Percentiles rank a stretch among this genome's conserved stretches.
These are phyloP conservation scores for Clamator glandarius DNA, from an alignment of 2,797 vertebrate species.

Conservation along the genomic window DNA sequence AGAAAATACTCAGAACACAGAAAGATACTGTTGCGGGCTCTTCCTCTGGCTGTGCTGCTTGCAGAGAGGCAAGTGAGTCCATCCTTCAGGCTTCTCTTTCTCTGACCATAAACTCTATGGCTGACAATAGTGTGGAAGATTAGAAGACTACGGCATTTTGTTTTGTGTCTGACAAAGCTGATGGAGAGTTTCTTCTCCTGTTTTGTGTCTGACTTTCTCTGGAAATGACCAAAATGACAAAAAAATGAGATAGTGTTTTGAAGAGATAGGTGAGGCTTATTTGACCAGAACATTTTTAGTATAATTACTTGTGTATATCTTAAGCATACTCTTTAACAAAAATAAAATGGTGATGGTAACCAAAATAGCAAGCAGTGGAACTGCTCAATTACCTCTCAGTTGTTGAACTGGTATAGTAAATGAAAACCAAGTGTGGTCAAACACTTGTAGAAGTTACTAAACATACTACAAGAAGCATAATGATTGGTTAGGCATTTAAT, in stretches of 20 bases:
- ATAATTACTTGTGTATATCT: neutral
- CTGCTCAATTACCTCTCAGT: too few relatives aligned
- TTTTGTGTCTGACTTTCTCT: neutral
- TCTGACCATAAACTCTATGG: neutral
- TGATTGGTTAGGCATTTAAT: neutral
- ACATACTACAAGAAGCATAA: neutral
- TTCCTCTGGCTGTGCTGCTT: neutral
- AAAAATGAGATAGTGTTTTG: neutral
- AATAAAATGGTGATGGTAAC: neutral
- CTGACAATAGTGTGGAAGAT: neutral
- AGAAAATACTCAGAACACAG: neutral
- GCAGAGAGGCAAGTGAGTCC: neutral
- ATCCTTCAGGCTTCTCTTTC: neutral
- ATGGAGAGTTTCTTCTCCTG: neutral
- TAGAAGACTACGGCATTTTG: neutral
- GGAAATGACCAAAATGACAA: neutral
- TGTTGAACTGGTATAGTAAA: neutral
- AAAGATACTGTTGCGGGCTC: neutral
- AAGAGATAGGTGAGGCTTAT: neutral
- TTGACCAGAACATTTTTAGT: neutral
- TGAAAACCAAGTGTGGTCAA: neutral
- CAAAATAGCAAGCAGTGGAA: neutral
- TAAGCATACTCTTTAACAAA: neutral
- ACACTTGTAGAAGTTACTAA: neutral
- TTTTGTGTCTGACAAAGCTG: neutral